These are phyloP conservation scores for Paraplagusia blochii DNA, from an alignment of 2,113 vertebrate genomes.

Conservation along the genomic window DNA sequence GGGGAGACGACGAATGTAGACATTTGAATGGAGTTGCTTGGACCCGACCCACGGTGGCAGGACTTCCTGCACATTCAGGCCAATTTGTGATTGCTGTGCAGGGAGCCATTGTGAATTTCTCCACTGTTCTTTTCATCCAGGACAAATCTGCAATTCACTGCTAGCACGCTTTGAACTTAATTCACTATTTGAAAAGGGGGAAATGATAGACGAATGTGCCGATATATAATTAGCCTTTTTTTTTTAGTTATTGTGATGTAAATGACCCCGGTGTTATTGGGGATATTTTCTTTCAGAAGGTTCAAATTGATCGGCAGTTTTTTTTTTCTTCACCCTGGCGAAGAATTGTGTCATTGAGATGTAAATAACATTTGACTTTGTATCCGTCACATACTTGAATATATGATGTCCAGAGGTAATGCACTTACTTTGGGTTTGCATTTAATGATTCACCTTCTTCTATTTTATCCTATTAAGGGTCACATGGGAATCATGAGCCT, in stretches of 20 bases:
- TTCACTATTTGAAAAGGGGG: slow-evolving; percentile 46
- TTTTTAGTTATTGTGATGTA: slow-evolving; percentile 29
- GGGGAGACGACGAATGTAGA: slow-evolving; percentile 60
- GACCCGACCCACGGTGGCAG: slow-evolving; percentile 66
- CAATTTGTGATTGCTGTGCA: slow-evolving; percentile 55
- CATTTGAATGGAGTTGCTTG: slow-evolving; percentile 67
- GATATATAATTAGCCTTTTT: slow-evolving; percentile 28
- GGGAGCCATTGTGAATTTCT: slow-evolving; percentile 57
- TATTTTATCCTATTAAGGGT: no score
- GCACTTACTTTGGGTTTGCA: neutral
- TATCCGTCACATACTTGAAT: slow-evolving; percentile 8
- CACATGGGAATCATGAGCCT: no score
- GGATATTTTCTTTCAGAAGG: slow-evolving; percentile 1
- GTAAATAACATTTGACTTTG: neutral
- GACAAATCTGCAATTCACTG: slow-evolving; percentile 47
- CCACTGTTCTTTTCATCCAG: slow-evolving; percentile 39
- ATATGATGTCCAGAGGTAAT: slow-evolving; percentile 12
- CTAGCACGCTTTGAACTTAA: slow-evolving; percentile 46
- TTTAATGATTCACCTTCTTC: no score
- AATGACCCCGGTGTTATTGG: slow-evolving; percentile 15
- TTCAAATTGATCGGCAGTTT: slow-evolving; percentile 11
- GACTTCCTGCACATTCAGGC: slow-evolving; percentile 63
- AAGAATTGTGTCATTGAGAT: no score
- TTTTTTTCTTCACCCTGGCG: neutral
- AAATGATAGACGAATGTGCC: slow-evolving; percentile 22